Conservation (phyloP, 2,888 invertebrate species). For the Mesochorus sp. region DNA sequence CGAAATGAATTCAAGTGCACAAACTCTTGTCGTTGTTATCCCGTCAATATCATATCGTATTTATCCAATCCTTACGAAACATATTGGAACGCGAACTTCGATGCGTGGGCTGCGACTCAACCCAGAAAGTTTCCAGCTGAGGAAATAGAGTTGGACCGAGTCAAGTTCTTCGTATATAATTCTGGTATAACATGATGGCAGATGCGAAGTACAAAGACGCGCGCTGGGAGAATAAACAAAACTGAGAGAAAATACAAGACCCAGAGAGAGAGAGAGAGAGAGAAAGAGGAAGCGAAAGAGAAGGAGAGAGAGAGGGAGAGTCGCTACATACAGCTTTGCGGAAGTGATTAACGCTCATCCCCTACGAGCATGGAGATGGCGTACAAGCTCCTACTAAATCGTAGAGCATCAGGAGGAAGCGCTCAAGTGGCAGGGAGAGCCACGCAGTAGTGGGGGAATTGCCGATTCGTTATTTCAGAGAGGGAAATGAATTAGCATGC, state of each 20-base stretch:
- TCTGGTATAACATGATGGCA: not conserved
- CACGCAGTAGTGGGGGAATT: not conserved
- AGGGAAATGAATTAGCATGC: slow-evolving; percentile 49
- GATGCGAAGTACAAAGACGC: slow-evolving; percentile 10
- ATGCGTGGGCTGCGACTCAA: not conserved
- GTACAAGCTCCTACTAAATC: slow-evolving; percentile 1
- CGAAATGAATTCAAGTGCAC: not conserved
- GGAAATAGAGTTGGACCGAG: slow-evolving; percentile 1
- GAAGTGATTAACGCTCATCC: slow-evolving; percentile 56
- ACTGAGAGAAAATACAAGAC: slow-evolving; percentile 12
- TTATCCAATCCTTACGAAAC: not conserved
- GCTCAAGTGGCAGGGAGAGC: slow-evolving; percentile 34
- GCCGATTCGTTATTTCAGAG: slow-evolving; percentile 54
- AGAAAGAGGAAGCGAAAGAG: slow-evolving; percentile 38
- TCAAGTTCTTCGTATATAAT: slow-evolving; percentile 20
- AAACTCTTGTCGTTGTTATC: not conserved
- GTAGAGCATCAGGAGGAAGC: slow-evolving; percentile 31
- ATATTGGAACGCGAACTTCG: not conserved
- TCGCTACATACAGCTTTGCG: slow-evolving; percentile 64
- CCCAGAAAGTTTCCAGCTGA: not conserved
- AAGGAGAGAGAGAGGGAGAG: slow-evolving; percentile 42
- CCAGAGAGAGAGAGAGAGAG: slow-evolving; percentile 25
- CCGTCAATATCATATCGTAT: not conserved
- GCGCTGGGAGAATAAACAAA: not conserved
- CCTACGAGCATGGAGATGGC: slow-evolving; percentile 16